These are phyloP conservation scores for Sus cebifrons DNA, from an alignment of 2,797 vertebrate genomes.

Conservation along the genomic window DNA sequence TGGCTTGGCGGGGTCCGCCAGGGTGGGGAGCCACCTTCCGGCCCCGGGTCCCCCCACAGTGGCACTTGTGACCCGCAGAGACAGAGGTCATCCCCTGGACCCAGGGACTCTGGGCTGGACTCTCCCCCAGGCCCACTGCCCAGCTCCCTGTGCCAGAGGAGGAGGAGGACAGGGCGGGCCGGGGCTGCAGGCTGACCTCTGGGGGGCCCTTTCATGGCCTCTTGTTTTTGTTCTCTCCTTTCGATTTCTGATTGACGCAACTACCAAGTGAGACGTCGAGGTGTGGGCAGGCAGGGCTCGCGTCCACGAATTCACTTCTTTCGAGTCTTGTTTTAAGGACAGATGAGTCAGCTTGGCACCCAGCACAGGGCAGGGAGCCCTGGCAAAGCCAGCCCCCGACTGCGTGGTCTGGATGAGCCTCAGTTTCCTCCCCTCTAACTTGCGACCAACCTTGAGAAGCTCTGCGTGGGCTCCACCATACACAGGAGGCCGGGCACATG, in stretches of 20 bases:
- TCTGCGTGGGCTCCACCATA: rapidly evolving
- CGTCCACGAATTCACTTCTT: conserved; percentile 73
- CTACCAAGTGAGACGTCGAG: not conserved
- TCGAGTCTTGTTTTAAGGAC: conserved; percentile 74
- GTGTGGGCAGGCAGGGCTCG: not conserved
- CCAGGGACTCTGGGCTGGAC: not conserved
- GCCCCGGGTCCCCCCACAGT: rapidly evolving
- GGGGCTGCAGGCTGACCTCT: not conserved
- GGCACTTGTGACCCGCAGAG: rapidly evolving
- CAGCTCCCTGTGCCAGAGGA: rapidly evolving
- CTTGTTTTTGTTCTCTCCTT: not conserved
- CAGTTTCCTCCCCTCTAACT: not conserved
- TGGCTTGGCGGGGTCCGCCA: conserved; percentile 77
- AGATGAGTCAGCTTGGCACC: not conserved
- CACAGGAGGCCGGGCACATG: rapidly evolving
- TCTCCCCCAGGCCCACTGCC: not conserved
- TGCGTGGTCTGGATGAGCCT: not conserved
- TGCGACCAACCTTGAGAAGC: rapidly evolving
- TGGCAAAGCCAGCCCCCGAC: not conserved
- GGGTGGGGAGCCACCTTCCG: not conserved
- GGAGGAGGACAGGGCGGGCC: rapidly evolving
- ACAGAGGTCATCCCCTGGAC: conserved; percentile 59
- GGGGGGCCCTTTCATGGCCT: not conserved
- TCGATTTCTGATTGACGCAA: not conserved
- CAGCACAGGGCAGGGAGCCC: not conserved